Base-by-base conservation (phyloP, 2,797 vertebrate genomes). In the Anniella stebbinsi region DNA sequence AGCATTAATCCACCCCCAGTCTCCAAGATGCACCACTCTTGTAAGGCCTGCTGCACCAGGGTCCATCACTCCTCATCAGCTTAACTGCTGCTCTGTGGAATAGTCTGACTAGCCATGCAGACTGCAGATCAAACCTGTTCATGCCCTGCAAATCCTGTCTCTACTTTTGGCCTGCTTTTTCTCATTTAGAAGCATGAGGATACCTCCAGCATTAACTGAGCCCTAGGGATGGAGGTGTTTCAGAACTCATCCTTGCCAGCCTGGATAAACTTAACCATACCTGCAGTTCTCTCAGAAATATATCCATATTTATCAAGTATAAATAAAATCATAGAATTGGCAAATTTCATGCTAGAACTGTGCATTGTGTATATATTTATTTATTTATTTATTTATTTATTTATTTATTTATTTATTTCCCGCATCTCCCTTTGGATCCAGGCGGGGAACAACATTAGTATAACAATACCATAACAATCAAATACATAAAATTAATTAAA, bases 261-360 rank as follows among this genome's bases (percentile, higher is more conserved):
- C 63, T 83, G 18, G 63, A 67, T 30, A 67, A 48, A 30, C 41
- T 69, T 1, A 45, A 18, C 3, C 25, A 33, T 38, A 13, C 38
- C 38, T 45, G 11, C 38, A 76, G 33, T 18, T 54, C 30, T 21
- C 38, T 88, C 33, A 75, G 72, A 84, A 76, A 33, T 33, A 60
- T 36, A 41, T 57, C 9, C n/a, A 76, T n/a, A 63, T 36, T 45
- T 75, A 81, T 28, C 25, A 33, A 45, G n/a, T 23, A 54, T 76
- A 21, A 33, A 77, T 12, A n/a, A 67, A 87, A 38, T 21, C 57
- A 70, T 2, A 54, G 69, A 57, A 81, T 57, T 33, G 83, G 11
- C 21, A 94, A 94, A 91, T 89, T 70, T 67, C 36, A 9, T 91
- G 48, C 86, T 87, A 88, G 38, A 92, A 95, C 8, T 48, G 70